Conservation (phyloP, 2,888 invertebrate genomes). For the Caenorhabditis japonica region DNA sequence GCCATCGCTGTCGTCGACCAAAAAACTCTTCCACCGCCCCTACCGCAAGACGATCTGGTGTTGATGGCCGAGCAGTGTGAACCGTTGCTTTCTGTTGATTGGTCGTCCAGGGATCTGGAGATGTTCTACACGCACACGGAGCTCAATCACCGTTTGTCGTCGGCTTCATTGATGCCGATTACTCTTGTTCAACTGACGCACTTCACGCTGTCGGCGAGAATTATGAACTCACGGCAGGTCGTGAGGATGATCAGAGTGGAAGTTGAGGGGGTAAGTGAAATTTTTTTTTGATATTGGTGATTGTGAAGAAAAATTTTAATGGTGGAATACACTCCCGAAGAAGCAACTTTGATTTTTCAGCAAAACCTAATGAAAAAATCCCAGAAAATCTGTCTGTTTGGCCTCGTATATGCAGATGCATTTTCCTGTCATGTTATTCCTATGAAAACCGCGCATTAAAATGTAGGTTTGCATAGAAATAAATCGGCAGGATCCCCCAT, state of each 20-base stretch:
- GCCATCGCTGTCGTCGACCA: constrained; percentile 10
- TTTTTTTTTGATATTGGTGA: too few relatives aligned
- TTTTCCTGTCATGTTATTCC: too few relatives aligned
- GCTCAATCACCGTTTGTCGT: constrained; percentile 37
- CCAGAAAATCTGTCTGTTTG: too few relatives aligned
- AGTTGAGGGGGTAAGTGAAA: constrained; percentile 40
- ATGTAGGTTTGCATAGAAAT: too few relatives aligned
- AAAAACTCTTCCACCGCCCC: neutral
- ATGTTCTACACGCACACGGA: constrained; percentile 53
- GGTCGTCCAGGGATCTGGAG: constrained; percentile 43
- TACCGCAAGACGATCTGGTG: constrained; percentile 36
- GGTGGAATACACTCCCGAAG: too few relatives aligned
- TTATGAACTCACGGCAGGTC: constrained; percentile 48
- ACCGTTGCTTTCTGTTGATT: constrained; percentile 36
- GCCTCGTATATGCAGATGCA: too few relatives aligned
- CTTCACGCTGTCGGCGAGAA: constrained; percentile 28
- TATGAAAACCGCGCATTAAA: too few relatives aligned
- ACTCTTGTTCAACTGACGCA: constrained; percentile 29
- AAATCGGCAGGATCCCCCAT: too few relatives aligned
- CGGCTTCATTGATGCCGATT: constrained; percentile 3
- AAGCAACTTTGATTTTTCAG: too few relatives aligned
- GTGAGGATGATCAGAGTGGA: constrained; percentile 55
- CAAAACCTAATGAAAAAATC: too few relatives aligned
- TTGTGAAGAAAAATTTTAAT: too few relatives aligned
- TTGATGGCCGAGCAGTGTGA: constrained; percentile 54